Conservation (phyloP, 1,140 invertebrate species). For the Drosophila bipectinata region DNA sequence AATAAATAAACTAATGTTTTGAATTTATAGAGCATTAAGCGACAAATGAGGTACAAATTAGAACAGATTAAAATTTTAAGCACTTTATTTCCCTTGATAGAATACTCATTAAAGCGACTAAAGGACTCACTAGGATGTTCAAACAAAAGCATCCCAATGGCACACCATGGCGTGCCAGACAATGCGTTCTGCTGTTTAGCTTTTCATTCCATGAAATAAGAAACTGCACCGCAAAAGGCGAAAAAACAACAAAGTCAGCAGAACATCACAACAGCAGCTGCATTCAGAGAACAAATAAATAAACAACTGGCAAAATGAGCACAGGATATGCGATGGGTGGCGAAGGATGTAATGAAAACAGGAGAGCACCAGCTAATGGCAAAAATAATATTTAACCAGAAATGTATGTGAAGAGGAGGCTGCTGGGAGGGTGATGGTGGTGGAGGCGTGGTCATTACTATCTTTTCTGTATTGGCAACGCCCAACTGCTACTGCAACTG, state of each 20-base stretch:
- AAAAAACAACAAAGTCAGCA: slow-evolving; percentile 26
- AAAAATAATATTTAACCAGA: slow-evolving; percentile 65
- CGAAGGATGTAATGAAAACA: slow-evolving; percentile 15
- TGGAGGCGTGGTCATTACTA: slow-evolving; percentile 44
- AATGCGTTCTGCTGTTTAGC: slow-evolving; percentile 38
- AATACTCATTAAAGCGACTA: too few relatives aligned
- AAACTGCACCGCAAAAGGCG: slow-evolving; percentile 40
- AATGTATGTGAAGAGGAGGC: slow-evolving; percentile 13
- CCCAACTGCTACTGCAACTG: not conserved
- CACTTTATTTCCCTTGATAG: too few relatives aligned
- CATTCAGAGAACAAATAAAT: slow-evolving; percentile 65
- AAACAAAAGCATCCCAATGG: not conserved
- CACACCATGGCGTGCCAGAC: slow-evolving; percentile 12
- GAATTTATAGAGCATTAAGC: not conserved
- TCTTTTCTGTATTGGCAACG: slow-evolving; percentile 18
- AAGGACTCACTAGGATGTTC: too few relatives aligned
- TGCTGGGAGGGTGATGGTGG: not conserved
- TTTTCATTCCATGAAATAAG: slow-evolving; percentile 41
- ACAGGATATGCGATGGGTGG: slow-evolving; percentile 23
- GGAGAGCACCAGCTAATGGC: slow-evolving; percentile 39
- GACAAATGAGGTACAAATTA: too few relatives aligned
- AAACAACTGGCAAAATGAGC: slow-evolving; percentile 58
- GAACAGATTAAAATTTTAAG: too few relatives aligned
- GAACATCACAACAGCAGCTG: slow-evolving; percentile 42
- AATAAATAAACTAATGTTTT: not conserved